phyloP scores from a whole-genome alignment of 2,113 vertebrate genomes.

The Pedetes capensis region DNA sequence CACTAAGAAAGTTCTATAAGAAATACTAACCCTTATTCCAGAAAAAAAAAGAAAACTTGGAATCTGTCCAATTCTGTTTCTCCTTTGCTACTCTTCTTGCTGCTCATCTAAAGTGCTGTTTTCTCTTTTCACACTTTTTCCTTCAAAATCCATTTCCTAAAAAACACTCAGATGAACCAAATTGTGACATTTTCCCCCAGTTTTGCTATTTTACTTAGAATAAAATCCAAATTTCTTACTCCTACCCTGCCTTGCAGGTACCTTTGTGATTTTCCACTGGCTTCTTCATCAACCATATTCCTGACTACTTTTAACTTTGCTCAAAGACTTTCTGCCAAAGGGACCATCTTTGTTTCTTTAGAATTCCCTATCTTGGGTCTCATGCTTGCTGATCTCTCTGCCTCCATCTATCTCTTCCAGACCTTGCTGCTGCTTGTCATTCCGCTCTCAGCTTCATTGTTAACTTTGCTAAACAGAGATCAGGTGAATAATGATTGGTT shows the following conservation, averaged over 20 bases:
- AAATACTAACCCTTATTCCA: background rate
- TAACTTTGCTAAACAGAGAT: background rate
- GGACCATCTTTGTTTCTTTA: background rate
- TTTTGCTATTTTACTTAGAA: background rate
- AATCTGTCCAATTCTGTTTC: background rate
- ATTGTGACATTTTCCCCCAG: background rate
- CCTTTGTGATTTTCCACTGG: background rate
- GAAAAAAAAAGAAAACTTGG: too few relatives aligned
- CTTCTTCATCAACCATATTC: background rate
- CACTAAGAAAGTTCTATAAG: background rate
- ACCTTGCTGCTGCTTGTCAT: background rate
- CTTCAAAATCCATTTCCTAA: background rate
- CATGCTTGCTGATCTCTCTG: background rate
- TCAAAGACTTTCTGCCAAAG: background rate
- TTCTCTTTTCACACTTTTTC: background rate
- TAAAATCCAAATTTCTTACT: background rate
- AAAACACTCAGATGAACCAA: background rate
- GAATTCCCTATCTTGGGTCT: background rate
- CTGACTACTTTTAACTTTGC: background rate
- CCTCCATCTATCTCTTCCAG: background rate
- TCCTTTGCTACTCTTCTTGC: background rate
- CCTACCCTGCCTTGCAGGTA: background rate
- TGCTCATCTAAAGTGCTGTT: background rate
- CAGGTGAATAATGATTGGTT: background rate
- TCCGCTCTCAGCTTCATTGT: background rate